Evolutionary conservation across 30 jellyfish, hydroid and myxozoan genomes (phyloP).

Genomic region (Aurelia coerulea): DNA sequence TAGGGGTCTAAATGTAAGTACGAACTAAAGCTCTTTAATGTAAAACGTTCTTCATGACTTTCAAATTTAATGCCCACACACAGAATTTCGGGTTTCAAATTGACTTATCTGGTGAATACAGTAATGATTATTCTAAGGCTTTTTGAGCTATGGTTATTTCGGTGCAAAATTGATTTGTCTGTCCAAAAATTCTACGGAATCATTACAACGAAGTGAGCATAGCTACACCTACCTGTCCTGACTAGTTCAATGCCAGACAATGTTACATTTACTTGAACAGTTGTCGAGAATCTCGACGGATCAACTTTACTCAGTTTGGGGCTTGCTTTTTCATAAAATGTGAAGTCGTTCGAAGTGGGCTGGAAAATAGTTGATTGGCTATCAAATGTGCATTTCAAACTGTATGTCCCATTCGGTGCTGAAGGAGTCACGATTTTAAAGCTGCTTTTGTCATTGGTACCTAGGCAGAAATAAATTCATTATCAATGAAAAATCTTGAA

Average conservation of each 20-base stretch:
- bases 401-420: slow-evolving; percentile 58
- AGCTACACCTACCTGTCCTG: slow-evolving; percentile 50
- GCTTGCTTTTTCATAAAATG: slow-evolving; percentile 37
- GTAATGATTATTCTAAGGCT: too few species aligned
- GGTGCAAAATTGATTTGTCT: too few species aligned
- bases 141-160: too few species aligned
- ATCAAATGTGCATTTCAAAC: slow-evolving; percentile 54
- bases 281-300: slow-evolving; percentile 50
- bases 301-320: slow-evolving; percentile 12
- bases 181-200: too few species aligned
- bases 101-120: too few species aligned
- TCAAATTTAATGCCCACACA: too few species aligned
- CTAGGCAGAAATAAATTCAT: neutral
- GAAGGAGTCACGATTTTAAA: slow-evolving; percentile 62
- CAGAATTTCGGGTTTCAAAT: too few species aligned
- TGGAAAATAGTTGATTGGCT: slow-evolving; percentile 2
- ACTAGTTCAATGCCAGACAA: slow-evolving; percentile 65
- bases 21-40: too few species aligned
- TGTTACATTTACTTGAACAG: slow-evolving; percentile 22
- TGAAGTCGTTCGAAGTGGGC: slow-evolving; percentile 25
- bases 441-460: slow-evolving; percentile 6
- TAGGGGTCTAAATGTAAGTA: too few species aligned
- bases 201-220: too few species aligned
- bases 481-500: too few species aligned
- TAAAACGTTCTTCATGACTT: too few species aligned